phyloP scores from a whole-genome alignment of 2,797 vertebrate genomes.

The Paguma larvata region DNA sequence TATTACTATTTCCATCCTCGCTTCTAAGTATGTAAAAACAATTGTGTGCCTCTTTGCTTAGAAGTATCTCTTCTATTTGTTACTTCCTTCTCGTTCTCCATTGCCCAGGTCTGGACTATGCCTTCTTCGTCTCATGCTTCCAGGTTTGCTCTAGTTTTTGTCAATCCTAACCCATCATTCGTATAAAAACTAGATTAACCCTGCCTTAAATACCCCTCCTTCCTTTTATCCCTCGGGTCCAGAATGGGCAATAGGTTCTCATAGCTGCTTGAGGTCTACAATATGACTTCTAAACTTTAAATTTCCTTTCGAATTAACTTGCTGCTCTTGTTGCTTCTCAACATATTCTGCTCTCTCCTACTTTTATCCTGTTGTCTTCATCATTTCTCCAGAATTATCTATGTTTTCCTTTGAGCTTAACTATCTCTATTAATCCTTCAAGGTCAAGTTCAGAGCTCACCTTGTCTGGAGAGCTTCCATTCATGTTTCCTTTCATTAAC shows the following conservation, averaged over 20 bases:
- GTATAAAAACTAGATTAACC: not conserved
- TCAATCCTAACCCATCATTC: not conserved
- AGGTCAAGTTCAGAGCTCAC: conserved; percentile 34
- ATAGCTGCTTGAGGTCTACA: not conserved
- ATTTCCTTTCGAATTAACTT: conserved; percentile 25
- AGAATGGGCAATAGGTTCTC: not conserved
- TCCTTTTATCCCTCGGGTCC: not conserved
- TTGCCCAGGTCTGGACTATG: not conserved
- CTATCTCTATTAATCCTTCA: not conserved
- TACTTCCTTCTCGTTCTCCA: not conserved
- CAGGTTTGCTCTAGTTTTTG: not conserved
- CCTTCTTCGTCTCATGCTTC: not conserved
- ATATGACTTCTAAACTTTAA: not conserved
- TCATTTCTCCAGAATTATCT: not conserved
- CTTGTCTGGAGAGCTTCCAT: not conserved
- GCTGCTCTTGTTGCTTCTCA: not conserved
- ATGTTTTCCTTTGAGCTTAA: not conserved
- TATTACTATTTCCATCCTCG: not conserved
- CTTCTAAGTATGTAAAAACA: not conserved
- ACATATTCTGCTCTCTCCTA: not conserved
- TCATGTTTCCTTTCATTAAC: not conserved
- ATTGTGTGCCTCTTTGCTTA: not conserved
- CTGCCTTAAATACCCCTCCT: not conserved
- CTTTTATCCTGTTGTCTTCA: not conserved
- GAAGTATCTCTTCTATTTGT: not conserved